Base-by-base conservation (phyloP, 1,140 invertebrate genomes). In the Drosophila ananassae region DNA sequence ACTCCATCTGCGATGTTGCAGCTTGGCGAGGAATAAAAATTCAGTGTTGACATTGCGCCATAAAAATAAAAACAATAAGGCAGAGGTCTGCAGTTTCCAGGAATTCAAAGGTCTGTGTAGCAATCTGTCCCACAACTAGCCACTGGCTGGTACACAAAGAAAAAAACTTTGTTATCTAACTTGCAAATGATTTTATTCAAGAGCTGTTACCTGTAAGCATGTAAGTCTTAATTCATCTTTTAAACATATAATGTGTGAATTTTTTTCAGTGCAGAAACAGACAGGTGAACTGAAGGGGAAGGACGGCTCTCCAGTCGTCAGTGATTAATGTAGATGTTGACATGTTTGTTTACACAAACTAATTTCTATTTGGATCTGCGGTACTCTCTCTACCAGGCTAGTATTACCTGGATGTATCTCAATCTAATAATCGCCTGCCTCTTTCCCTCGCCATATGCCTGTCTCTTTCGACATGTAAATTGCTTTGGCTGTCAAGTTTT, bases 331-430 rank as follows among this genome's bases (percentile, higher is more conserved):
- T 56, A 28, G 54, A 56, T 81, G 83, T 89, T 83, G 79, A 87
- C 83, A 83, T 83, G 77, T 85, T 81, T 85, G 82, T 85, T 85
- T 87, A 87, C 83, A 87, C 78, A 78, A 63, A 57, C 83, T 87
- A 87, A 87, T 87, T 89, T 79, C 67, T 50, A 32, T 21, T 30
- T 57, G 48, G 39, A 64, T 56, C 66, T 50, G 61, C 41, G 50
- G 41, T 66, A 37, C 53, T 61, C 48, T 64, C 34, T 46, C 50
- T 63, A 46, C 41, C 8, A 13, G 41, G 7, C 3, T 17, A 21
- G 13, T n/a, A 50, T 44, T 61, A 52, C 47, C 51, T 51, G 13
- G 57, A 60, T 63, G 73, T 73, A 62, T 66, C 64, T 73, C 34
- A 44, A 79, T 67, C 63, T 74, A 66, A 71, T 69, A 74, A 82